Evolutionary conservation across 2,888 invertebrate species (phyloP).

Genomic region (Cremastobaeus sp.): DNA sequence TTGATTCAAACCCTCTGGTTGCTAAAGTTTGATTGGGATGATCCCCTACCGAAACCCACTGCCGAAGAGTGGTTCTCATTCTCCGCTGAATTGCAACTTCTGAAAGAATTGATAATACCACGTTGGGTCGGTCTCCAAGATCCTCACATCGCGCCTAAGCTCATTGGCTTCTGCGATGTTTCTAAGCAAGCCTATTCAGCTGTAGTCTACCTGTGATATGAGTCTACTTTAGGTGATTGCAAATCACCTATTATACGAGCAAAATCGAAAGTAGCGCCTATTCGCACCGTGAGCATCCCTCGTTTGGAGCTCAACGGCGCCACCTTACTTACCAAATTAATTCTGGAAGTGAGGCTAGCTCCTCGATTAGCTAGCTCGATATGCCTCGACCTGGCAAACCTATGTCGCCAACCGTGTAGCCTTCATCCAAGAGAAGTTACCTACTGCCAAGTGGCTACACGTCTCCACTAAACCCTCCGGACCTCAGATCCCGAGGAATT

Average conservation of each 20-base stretch:
- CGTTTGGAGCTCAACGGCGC: neutral
- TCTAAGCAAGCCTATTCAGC: neutral
- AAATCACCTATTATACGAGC: neutral
- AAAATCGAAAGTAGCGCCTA: slow-evolving; percentile 3
- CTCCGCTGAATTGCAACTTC: neutral
- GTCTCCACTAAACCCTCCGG: too few relatives aligned
- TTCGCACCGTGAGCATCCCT: neutral
- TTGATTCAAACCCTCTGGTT: slow-evolving; percentile 11
- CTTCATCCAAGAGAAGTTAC: too few relatives aligned
- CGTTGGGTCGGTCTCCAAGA: neutral
- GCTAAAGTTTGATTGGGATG: slow-evolving; percentile 1
- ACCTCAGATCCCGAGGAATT: too few relatives aligned
- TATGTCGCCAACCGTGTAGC: too few relatives aligned
- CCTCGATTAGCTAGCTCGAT: too few relatives aligned
- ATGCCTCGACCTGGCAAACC: too few relatives aligned
- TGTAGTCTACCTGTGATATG: neutral
- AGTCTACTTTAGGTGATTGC: neutral
- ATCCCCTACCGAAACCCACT: neutral
- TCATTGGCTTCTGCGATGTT: neutral
- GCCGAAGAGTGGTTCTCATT: neutral
- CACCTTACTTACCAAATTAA: neutral
- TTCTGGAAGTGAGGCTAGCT: neutral
- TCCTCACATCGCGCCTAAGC: neutral
- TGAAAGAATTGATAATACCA: neutral
- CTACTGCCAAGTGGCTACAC: too few relatives aligned